A percentile compares a stretch with the other conserved stretches of the same genome.
These are phyloP conservation scores for Agonopterix subpropinquella DNA, from an alignment of 2,888 invertebrate species.

Conservation along the genomic window DNA sequence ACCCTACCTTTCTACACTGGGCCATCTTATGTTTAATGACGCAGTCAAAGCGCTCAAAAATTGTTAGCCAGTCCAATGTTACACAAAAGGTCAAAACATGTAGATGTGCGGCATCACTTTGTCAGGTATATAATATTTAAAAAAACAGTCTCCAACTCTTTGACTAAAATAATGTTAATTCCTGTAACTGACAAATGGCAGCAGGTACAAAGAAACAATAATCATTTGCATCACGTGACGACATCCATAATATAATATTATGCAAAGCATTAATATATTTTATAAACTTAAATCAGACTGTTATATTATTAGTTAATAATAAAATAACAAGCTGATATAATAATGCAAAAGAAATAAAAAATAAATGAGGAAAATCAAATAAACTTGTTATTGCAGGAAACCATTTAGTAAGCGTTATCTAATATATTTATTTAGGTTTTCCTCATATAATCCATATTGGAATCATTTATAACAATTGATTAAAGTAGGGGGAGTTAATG, in stretches of 20 bases:
- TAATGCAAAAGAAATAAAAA: neutral
- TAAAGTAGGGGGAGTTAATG: conserved; percentile 4
- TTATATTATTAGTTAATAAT: neutral
- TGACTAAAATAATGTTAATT: too few relatives aligned
- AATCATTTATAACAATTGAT: neutral
- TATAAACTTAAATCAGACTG: conserved; percentile 2
- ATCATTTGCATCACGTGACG: conserved; percentile 10
- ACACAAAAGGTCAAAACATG: too few relatives aligned
- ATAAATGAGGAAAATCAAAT: neutral
- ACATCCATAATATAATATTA: conserved; percentile 14
- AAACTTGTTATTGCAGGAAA: too few relatives aligned
- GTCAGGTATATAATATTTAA: too few relatives aligned
- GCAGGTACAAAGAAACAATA: neutral
- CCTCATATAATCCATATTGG: neutral
- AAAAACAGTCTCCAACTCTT: too few relatives aligned
- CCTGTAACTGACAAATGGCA: neutral
- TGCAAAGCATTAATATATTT: conserved; percentile 10
- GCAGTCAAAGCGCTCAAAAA: too few relatives aligned
- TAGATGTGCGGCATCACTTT: too few relatives aligned
- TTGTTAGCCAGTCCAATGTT: too few relatives aligned
- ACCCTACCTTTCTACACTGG: too few relatives aligned
- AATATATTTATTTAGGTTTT: neutral
- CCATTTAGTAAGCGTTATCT: too few relatives aligned
- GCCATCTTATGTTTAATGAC: too few relatives aligned
- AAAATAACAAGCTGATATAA: neutral